Percentiles rank a stretch among this genome's conserved stretches.
Evolutionary conservation across 2,888 invertebrate genomes (phyloP).

Genomic region (Neocrepidodera transversa): DNA sequence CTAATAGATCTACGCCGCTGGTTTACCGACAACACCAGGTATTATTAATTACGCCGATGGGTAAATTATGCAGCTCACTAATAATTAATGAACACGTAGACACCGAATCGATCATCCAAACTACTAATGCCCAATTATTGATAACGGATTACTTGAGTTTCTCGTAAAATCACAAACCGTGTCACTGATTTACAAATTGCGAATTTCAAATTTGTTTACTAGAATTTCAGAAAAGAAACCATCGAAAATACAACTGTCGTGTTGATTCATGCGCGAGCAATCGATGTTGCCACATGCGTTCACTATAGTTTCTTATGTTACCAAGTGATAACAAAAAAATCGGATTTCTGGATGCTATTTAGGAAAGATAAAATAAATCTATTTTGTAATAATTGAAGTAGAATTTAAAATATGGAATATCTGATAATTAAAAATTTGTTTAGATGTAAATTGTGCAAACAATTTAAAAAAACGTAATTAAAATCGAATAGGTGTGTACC

Average conservation of each 20-base stretch:
- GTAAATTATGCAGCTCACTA: slow-evolving; percentile 3
- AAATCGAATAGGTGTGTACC: too few species aligned
- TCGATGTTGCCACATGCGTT: neutral
- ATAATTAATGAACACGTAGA: slow-evolving; percentile 19
- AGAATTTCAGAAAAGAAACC: neutral
- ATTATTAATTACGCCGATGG: neutral
- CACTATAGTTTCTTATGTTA: too few species aligned
- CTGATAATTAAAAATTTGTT: too few species aligned
- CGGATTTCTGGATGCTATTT: too few species aligned
- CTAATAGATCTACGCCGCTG: slow-evolving; percentile 8
- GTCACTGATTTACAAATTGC: neutral
- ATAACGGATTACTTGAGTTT: neutral
- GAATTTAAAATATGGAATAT: too few species aligned
- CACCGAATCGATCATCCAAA: slow-evolving; percentile 10
- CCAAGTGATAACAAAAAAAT: too few species aligned
- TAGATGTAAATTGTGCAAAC: too few species aligned
- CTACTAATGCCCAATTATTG: neutral
- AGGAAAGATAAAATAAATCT: too few species aligned
- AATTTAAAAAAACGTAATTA: too few species aligned
- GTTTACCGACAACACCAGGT: slow-evolving; percentile 10
- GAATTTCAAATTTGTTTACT: neutral
- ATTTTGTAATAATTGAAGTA: too few species aligned
- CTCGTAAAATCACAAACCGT: neutral
- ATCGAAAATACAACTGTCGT: neutral
- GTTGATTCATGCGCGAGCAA: neutral